Evolutionary conservation across 2,797 vertebrate species (phyloP), one percentile per base, ranked within the genome.

Genomic region (Dromococcyx pavoninus): DNA sequence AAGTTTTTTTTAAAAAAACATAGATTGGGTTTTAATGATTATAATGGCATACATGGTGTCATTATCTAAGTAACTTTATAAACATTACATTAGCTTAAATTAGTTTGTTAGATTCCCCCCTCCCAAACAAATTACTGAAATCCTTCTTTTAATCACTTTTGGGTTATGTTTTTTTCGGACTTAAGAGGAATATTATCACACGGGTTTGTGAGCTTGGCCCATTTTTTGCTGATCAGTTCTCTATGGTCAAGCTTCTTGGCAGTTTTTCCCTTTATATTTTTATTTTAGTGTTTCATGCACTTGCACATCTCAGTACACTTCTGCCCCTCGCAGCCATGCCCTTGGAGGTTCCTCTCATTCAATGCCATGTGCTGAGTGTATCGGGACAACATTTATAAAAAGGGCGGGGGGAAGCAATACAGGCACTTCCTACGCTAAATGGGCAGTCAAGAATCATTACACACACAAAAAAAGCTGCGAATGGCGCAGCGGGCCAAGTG

Each of bases 1-100:
- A 97, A 97, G 97, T 94, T 97, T 97, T 96, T 97, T 94, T 85
- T 37, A 0, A 1, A 44, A 58, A 76, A 95, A 79, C 91, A 93
- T 96, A 96, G 97, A 97, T 97, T 97, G 96, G 97, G 84, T 97
- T 97, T 97, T 96, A 98, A 98, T 98, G 97, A 97, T 94, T 95
- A 96, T 96, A 96, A 97, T 97, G 92, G 91, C 84, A 91, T 82
- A 89, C 96, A 92, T 94, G 95, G 96, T 97, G 96, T 98, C 96
- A 98, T 98, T 98, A 98, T 97, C 97, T 83, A 87, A 97, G 95
- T 95, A 96, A 96, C 94, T 97, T 91, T 92, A 97, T 98, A 98
- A 98, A 98, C 97, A 98, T 96, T 84, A 89, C 94, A 98, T 98
- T 98, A 97, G 94, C 96, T 95, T 94, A 98, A 97, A 98, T 97